phyloP scores from a whole-genome alignment of 2,113 vertebrate genomes.

The Python bivittatus region DNA sequence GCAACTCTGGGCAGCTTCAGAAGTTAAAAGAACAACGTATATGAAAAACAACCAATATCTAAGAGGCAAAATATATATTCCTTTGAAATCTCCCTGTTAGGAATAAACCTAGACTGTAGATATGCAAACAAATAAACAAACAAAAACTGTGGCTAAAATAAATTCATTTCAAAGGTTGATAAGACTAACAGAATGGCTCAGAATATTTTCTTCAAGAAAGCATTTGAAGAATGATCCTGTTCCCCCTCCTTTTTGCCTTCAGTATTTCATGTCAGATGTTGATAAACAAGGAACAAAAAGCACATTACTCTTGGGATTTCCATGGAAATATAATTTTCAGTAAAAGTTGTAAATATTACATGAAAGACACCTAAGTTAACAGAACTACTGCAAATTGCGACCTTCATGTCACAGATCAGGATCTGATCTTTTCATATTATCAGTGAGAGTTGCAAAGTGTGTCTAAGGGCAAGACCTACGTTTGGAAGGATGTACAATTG shows the following conservation, averaged over 20 bases:
- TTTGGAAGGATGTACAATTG: background rate
- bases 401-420: background rate
- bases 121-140: too few species aligned
- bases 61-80: too few species aligned
- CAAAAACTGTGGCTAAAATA: background rate
- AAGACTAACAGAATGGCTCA: background rate
- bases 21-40: too few species aligned
- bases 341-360: slow-evolving; percentile 21
- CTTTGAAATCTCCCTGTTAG: background rate
- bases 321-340: slow-evolving; percentile 1
- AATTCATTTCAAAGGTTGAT: background rate
- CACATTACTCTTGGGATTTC: slow-evolving; percentile 3
- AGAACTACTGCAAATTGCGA: background rate
- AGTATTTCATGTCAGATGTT: background rate
- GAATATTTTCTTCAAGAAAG: background rate
- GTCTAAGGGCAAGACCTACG: background rate
- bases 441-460: background rate
- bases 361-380: background rate
- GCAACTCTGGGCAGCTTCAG: too few species aligned
- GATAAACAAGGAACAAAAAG: slow-evolving; percentile 3
- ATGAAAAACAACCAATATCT: too few species aligned
- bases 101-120: background rate
- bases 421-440: slow-evolving; percentile 13
- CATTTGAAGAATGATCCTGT: background rate
- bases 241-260: background rate